These are phyloP conservation scores for Sporophila hypoxantha DNA, from an alignment of 2,113 vertebrate genomes.

Conservation along the genomic window DNA sequence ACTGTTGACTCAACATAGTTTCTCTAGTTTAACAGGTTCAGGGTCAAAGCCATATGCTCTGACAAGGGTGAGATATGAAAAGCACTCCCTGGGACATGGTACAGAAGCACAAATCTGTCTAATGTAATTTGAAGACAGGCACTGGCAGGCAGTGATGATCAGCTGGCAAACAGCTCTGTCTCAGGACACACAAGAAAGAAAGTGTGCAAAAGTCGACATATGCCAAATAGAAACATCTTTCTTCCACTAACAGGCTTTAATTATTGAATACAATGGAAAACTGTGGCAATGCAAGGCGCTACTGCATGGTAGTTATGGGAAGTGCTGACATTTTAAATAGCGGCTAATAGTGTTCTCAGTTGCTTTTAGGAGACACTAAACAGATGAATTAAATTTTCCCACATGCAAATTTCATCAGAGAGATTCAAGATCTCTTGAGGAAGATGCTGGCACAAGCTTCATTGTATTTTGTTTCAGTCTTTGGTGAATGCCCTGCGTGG, in stretches of 20 bases:
- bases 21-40: neutral
- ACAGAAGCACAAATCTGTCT: neutral
- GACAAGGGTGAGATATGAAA: neutral
- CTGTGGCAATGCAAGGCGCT: neutral
- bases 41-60: constrained; percentile 25
- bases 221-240: neutral
- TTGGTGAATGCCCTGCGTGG: neutral
- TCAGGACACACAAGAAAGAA: neutral
- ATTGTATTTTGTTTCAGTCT: neutral
- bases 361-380: neutral
- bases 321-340: neutral
- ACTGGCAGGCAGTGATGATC: neutral
- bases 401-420: constrained; percentile 1
- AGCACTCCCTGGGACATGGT: neutral
- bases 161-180: neutral
- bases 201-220: neutral
- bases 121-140: neutral
- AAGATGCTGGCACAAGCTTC: neutral
- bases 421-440: neutral
- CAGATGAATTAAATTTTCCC: constrained; percentile 10
- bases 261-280: neutral
- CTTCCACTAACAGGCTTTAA: neutral
- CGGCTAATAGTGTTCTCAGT: neutral
- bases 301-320: neutral
- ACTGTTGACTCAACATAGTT: neutral